These are phyloP conservation scores for Propithecus perrieri DNA, from an alignment of 2,797 vertebrate species.

Conservation along the genomic window DNA sequence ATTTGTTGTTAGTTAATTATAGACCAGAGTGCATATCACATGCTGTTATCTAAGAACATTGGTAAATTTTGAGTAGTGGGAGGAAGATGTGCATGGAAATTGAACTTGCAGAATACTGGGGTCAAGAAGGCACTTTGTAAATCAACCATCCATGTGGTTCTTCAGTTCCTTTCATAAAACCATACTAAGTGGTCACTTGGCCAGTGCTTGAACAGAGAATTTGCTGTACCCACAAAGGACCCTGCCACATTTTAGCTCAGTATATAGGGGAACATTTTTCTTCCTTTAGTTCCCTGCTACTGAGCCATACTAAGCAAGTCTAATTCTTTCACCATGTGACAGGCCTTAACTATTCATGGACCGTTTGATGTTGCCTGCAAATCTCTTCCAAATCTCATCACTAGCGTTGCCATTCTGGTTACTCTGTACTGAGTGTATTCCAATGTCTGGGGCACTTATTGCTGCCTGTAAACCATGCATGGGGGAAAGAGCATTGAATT, in stretches of 20 bases:
- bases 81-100: neutral
- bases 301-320: neutral
- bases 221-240: neutral
- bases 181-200: neutral
- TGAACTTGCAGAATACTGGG: neutral
- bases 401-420: neutral
- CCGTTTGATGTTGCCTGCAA: neutral
- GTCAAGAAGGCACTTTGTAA: neutral
- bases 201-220: neutral
- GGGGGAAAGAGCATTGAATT: neutral
- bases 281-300: neutral
- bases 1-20: neutral
- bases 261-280: neutral
- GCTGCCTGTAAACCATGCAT: neutral
- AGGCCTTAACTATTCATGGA: neutral
- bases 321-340: neutral
- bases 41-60: slow-evolving; percentile 3
- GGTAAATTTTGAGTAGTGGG: slow-evolving; percentile 19
- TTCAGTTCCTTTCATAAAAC: neutral
- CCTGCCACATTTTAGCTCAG: neutral
- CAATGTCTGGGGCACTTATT: neutral
- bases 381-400: neutral
- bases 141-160: neutral
- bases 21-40: neutral
- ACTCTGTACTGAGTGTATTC: neutral